Conservation (phyloP, 2,113 vertebrate species). For the Zosterops hypoxanthus region DNA sequence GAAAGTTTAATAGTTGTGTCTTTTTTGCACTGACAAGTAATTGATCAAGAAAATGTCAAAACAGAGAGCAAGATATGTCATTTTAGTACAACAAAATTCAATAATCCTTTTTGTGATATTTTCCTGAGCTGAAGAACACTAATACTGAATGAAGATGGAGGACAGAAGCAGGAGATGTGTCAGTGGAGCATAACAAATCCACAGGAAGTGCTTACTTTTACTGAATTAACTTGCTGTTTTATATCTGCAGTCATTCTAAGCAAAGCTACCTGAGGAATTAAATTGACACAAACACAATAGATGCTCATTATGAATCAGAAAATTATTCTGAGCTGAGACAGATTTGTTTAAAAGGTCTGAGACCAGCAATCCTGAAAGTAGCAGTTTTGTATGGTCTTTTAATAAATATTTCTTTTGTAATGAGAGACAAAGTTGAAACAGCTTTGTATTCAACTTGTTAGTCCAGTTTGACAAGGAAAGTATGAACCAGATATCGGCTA, state of each 20-base stretch:
- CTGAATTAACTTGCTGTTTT: not conserved
- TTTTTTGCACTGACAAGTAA: not conserved
- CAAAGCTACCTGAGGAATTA: not conserved
- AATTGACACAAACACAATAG: not conserved
- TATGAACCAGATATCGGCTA: not conserved
- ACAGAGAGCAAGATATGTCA: not conserved
- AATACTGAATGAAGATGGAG: not conserved
- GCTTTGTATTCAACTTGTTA: not conserved
- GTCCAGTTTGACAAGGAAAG: not conserved
- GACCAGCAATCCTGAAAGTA: not conserved
- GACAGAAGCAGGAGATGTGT: not conserved
- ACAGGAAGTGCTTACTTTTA: not conserved
- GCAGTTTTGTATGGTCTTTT: not conserved
- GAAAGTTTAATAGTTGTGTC: not conserved
- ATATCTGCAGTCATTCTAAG: not conserved
- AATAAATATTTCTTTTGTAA: not conserved
- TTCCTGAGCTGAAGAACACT: not conserved
- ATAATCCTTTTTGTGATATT: not conserved
- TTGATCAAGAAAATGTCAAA: slow-evolving; percentile 4
- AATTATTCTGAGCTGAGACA: not conserved
- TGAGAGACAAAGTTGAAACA: not conserved
- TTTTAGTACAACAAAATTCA: not conserved
- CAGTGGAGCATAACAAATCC: not conserved
- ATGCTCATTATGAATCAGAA: not conserved
- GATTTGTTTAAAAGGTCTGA: not conserved